phyloP scores from a whole-genome alignment of 2,113 vertebrate species.

The Platycercus adscitus region DNA sequence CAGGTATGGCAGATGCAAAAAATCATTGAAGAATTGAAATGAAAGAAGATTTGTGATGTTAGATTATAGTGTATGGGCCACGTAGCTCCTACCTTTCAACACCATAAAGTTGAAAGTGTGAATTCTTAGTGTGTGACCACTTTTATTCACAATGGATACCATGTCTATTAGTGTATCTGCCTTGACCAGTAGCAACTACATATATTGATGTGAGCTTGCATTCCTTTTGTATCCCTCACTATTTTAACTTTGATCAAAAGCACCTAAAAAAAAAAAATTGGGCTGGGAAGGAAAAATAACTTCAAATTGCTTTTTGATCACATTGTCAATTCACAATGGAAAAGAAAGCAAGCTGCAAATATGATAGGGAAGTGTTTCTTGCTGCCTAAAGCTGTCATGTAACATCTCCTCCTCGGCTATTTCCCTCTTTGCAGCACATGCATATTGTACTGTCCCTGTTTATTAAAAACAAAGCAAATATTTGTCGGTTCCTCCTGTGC shows the following conservation, averaged over 20 bases:
- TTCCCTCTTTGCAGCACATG: neutral
- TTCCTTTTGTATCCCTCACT: neutral
- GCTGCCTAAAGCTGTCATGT: neutral
- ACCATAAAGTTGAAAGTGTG: neutral
- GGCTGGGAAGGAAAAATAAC: neutral
- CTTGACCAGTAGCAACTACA: neutral
- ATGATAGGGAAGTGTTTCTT: neutral
- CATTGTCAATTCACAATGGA: neutral
- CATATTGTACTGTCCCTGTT: neutral
- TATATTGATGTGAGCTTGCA: fast-evolving
- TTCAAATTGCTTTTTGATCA: neutral
- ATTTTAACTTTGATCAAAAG: neutral
- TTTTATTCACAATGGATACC: fast-evolving
- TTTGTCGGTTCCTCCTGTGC: neutral
- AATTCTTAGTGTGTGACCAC: neutral
- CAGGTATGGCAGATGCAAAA: neutral
- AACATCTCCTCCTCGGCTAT: neutral
- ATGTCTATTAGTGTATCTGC: neutral
- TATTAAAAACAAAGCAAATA: neutral
- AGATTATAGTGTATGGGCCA: neutral
- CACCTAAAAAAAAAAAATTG: neutral
- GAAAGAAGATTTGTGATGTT: neutral
- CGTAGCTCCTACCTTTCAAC: neutral
- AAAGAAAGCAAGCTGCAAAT: neutral
- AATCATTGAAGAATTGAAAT: neutral